These are phyloP conservation scores for Rhingia rostrata DNA, from an alignment of 2,888 invertebrate species.

Conservation along the genomic window DNA sequence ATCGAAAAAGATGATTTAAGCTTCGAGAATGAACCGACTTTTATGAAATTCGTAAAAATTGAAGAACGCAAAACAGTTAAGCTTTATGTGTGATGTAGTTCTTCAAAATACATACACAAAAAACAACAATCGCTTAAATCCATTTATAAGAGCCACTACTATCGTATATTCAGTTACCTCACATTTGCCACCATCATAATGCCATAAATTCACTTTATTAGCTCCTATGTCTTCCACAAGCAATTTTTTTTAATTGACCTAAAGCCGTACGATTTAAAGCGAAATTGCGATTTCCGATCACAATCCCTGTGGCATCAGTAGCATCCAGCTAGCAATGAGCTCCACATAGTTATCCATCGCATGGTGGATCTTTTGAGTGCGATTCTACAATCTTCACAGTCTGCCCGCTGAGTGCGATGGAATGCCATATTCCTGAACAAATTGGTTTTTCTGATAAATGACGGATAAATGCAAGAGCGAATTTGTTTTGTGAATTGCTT, in stretches of 20 bases:
- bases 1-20: no score
- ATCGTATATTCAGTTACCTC: not conserved
- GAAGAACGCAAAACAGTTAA: no score
- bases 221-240: not conserved
- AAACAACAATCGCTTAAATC: not conserved
- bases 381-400: constrained; percentile 13
- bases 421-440: constrained; percentile 50
- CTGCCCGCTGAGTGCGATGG: constrained; percentile 12
- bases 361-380: constrained; percentile 1
- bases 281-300: constrained; percentile 3
- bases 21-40: no score
- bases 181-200: constrained; percentile 10
- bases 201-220: constrained; percentile 16
- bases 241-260: not conserved
- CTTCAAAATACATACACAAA: not conserved
- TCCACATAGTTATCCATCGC: not conserved
- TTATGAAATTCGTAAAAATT: no score
- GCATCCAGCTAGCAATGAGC: not conserved
- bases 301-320: not conserved
- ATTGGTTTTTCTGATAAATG: constrained; percentile 52
- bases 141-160: not conserved
- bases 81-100: not conserved
- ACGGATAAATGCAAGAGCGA: constrained; percentile 31
- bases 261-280: not conserved
- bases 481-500: constrained; percentile 16